These are phyloP conservation scores for Hesperia comma DNA, from an alignment of 2,888 invertebrate species.

Conservation along the genomic window DNA sequence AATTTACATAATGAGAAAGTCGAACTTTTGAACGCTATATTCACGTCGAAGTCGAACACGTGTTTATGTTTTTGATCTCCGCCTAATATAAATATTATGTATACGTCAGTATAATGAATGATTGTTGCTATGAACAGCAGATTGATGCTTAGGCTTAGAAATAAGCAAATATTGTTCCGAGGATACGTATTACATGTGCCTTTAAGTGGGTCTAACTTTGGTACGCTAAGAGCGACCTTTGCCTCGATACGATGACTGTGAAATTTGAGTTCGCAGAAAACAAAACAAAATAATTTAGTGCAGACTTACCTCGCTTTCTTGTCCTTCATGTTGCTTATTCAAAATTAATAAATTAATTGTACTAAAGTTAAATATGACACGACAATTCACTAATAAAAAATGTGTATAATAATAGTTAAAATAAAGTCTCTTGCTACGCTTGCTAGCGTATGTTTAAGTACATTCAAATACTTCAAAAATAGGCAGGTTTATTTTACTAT, in stretches of 20 bases:
- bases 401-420: constrained; percentile 2
- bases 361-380: constrained; percentile 16
- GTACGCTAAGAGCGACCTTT: neutral
- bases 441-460: constrained; percentile 17
- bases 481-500: constrained; percentile 40
- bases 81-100: no score
- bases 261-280: neutral
- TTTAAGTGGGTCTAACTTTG: neutral
- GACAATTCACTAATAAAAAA: constrained; percentile 12
- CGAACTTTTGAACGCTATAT: no score
- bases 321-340: constrained; percentile 41
- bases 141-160: neutral
- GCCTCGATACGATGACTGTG: neutral
- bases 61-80: constrained; percentile 8
- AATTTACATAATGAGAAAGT: no score
- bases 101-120: no score
- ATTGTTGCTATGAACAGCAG: neutral
- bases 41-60: neutral
- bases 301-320: constrained; percentile 38
- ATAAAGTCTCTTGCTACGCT: constrained; percentile 1
- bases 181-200: no score
- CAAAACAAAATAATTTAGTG: neutral
- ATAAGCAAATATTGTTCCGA: no score
- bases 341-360: constrained; percentile 6
- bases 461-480: constrained; percentile 22